Conservation (phyloP, 2,888 invertebrate species). For the Ephialtes manifestator region DNA sequence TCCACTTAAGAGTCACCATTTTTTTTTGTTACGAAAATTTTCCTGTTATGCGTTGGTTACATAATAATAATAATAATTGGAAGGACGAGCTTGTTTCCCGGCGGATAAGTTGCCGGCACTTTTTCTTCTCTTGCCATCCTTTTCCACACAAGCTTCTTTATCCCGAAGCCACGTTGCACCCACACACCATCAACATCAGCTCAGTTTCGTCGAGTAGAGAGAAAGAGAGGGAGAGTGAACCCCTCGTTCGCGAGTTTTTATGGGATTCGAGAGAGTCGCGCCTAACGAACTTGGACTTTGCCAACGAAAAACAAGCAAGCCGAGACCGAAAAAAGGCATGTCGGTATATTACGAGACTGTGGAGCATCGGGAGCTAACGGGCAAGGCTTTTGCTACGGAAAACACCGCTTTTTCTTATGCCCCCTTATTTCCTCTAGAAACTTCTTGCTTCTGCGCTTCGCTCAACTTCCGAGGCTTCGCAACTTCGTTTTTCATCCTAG, state of each 20-base stretch:
- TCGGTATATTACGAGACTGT: background rate
- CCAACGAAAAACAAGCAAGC: slow-evolving; percentile 44
- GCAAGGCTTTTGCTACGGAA: slow-evolving; percentile 28
- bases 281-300: slow-evolving; percentile 57
- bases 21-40: background rate
- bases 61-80: slow-evolving; percentile 20
- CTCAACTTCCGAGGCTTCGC: slow-evolving; percentile 42
- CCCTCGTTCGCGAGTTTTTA: slow-evolving; percentile 37
- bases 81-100: slow-evolving; percentile 17
- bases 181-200: slow-evolving; percentile 8
- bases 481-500: slow-evolving; percentile 27
- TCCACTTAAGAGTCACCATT: background rate
- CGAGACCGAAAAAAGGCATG: slow-evolving; percentile 16
- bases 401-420: slow-evolving; percentile 39
- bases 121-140: slow-evolving; percentile 46
- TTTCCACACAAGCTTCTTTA: slow-evolving; percentile 7
- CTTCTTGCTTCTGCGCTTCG: slow-evolving; percentile 44
- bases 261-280: slow-evolving; percentile 46
- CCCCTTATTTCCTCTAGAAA: slow-evolving; percentile 16
- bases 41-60: slow-evolving; percentile 2
- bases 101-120: slow-evolving; percentile 65
- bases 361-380: slow-evolving; percentile 30
- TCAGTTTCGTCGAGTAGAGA: slow-evolving; percentile 30
- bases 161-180: slow-evolving; percentile 8
- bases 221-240: background rate